These are phyloP conservation scores for Streptopelia turtur DNA, from an alignment of 2,797 vertebrate genomes.

Conservation along the genomic window DNA sequence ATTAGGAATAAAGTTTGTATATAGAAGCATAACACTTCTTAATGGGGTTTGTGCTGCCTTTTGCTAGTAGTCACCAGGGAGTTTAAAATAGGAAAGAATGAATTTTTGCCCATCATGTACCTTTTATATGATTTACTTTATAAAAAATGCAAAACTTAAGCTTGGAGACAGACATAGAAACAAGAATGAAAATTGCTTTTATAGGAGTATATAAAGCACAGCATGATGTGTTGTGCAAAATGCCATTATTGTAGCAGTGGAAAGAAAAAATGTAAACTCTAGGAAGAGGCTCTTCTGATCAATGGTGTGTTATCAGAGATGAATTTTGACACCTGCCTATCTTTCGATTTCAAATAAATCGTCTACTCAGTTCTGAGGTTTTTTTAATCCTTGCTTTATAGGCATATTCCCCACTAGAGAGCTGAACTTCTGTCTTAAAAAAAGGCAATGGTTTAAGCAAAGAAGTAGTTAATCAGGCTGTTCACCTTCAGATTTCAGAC, in stretches of 20 bases:
- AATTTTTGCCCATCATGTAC: background rate
- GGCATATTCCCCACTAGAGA: slow-evolving; percentile 10
- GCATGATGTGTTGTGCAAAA: slow-evolving; percentile 9
- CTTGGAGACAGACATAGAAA: background rate
- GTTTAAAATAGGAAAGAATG: background rate
- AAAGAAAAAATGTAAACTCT: slow-evolving; percentile 31
- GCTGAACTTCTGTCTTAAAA: slow-evolving; percentile 56
- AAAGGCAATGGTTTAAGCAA: slow-evolving; percentile 64
- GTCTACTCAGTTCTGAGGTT: slow-evolving; percentile 41
- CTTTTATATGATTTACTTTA: background rate
- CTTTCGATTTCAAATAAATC: slow-evolving; percentile 68
- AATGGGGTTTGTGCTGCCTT: background rate
- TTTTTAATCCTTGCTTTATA: slow-evolving; percentile 55
- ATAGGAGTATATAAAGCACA: background rate
- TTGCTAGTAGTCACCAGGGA: background rate
- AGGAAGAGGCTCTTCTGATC: slow-evolving; percentile 51
- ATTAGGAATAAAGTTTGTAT: slow-evolving; percentile 45
- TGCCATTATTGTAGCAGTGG: background rate
- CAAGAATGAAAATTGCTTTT: background rate
- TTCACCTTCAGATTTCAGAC: slow-evolving; percentile 52
- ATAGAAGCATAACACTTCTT: slow-evolving; percentile 1
- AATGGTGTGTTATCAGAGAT: slow-evolving; percentile 53
- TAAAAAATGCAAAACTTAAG: slow-evolving; percentile 12
- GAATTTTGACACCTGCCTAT: slow-evolving; percentile 72
- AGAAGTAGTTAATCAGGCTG: slow-evolving; percentile 67